Evolutionary conservation across 2,113 vertebrate species (phyloP).

Genomic region (Tringa solitaria): DNA sequence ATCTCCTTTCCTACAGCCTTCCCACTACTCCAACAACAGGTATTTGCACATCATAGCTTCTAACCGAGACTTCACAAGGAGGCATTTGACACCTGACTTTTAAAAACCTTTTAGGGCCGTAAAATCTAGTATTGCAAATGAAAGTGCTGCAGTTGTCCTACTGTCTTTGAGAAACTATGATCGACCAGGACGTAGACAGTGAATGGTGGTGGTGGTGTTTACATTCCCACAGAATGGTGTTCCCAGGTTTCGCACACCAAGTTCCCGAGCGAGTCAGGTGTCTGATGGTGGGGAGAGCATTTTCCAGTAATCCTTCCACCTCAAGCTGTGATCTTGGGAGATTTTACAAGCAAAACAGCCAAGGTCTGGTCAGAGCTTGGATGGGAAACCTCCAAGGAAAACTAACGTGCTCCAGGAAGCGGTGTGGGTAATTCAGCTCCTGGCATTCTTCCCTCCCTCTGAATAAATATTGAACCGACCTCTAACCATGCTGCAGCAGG

Average conservation of each 20-base stretch:
- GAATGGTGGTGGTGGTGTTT: not conserved
- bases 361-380: not conserved
- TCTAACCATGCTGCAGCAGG: not conserved
- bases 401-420: not conserved
- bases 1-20: not conserved
- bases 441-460: not conserved
- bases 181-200: fast-evolving
- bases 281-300: not conserved
- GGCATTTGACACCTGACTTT: not conserved
- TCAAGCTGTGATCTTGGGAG: not conserved
- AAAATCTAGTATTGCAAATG: not conserved
- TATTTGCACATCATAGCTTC: constrained; percentile 56
- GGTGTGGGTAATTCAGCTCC: constrained; percentile 2
- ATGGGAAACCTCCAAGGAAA: constrained; percentile 42
- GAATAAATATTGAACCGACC: constrained; percentile 32
- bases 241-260: not conserved
- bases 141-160: not conserved
- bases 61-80: not conserved
- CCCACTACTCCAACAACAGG: not conserved
- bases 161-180: not conserved
- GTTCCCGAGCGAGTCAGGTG: not conserved
- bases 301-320: not conserved
- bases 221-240: not conserved
- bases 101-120: constrained; percentile 2
- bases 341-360: not conserved